Conservation (phyloP, 2,797 vertebrate genomes). For the Threskiornis aethiopicus region DNA sequence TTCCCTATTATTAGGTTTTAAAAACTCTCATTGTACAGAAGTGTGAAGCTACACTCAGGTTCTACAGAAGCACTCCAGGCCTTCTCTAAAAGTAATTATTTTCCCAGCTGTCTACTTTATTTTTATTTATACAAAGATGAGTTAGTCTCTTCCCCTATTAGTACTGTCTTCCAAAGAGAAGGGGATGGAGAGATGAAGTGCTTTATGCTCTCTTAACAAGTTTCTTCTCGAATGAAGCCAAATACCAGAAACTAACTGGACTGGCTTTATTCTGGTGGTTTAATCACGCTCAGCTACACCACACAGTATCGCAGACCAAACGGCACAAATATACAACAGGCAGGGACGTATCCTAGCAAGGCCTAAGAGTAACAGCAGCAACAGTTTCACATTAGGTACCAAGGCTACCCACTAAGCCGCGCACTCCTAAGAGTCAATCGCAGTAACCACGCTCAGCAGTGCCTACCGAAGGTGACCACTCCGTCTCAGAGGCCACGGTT, state of each 20-base stretch:
- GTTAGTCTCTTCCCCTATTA: not conserved
- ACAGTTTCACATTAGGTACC: not conserved
- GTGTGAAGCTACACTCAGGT: not conserved
- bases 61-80: not conserved
- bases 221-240: not conserved
- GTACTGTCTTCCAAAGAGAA: not conserved
- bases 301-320: not conserved
- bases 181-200: not conserved
- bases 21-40: not conserved
- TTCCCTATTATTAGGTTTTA: not conserved
- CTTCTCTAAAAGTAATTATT: not conserved
- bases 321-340: accelerated
- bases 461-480: not conserved
- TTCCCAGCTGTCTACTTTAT: not conserved
- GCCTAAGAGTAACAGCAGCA: not conserved
- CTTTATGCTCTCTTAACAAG: not conserved
- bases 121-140: not conserved
- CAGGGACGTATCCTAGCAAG: not conserved
- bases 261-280: not conserved
- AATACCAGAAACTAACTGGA: not conserved
- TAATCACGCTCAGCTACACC: not conserved
- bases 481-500: not conserved
- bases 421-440: not conserved
- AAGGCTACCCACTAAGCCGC: not conserved
- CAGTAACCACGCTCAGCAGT: not conserved